These are phyloP conservation scores for Melopsittacus undulatus DNA, from an alignment of 2,797 vertebrate species.

Conservation along the genomic window DNA sequence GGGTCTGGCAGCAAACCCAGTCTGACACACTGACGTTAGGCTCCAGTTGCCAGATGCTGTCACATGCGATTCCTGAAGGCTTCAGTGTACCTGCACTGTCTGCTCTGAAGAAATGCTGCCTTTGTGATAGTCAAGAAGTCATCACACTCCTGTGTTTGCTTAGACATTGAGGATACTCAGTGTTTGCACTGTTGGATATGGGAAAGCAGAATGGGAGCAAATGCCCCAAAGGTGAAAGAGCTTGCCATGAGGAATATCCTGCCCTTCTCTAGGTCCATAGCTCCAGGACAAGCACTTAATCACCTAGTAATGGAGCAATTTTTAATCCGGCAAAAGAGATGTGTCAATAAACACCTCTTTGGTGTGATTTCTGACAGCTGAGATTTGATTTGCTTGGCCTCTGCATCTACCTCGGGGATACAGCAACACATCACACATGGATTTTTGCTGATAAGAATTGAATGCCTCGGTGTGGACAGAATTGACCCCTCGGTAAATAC, in stretches of 20 bases:
- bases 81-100: neutral
- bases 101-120: neutral
- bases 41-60: neutral
- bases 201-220: neutral
- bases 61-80: neutral
- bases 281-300: neutral
- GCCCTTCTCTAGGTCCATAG: neutral
- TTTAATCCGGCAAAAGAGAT: neutral
- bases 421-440: neutral
- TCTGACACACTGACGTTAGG: neutral
- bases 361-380: slow-evolving; percentile 17
- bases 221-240: neutral
- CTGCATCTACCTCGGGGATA: neutral
- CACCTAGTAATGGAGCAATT: neutral
- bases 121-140: neutral
- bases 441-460: slow-evolving; percentile 27
- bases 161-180: neutral
- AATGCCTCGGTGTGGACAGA: neutral
- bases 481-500: neutral
- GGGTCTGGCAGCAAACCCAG: neutral
- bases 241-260: neutral
- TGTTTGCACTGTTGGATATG: neutral
- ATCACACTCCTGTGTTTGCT: neutral
- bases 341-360: slow-evolving; percentile 44
- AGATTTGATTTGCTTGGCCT: neutral